These are phyloP conservation scores for Dipodomys stephensi DNA, from an alignment of 2,113 vertebrate species.

Conservation along the genomic window DNA sequence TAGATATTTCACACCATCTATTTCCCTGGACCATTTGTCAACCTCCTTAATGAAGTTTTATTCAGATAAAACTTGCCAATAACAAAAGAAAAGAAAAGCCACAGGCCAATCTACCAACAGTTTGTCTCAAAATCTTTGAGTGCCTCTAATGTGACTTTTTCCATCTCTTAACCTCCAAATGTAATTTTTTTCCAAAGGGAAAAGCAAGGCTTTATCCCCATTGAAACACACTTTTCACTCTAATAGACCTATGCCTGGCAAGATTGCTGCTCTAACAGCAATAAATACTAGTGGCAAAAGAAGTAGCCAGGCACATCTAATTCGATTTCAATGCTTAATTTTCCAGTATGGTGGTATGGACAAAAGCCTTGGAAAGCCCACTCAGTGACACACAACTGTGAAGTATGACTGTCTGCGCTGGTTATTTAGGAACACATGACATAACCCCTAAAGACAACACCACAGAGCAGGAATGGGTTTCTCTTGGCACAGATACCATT, in stretches of 20 bases:
- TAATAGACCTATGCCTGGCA: no score
- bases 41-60: constrained; percentile 55
- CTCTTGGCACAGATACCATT: not conserved
- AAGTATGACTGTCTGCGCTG: rapidly evolving
- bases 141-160: not conserved
- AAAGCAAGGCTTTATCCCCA: not conserved
- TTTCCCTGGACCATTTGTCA: constrained; percentile 45
- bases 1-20: not conserved
- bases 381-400: rapidly evolving
- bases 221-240: not conserved
- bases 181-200: no score
- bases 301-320: not conserved
- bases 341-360: not conserved
- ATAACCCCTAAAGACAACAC: rapidly evolving
- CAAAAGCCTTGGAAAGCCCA: not conserved
- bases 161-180: not conserved
- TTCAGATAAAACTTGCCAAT: not conserved
- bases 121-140: not conserved
- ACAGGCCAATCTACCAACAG: not conserved
- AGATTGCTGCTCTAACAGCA: not conserved
- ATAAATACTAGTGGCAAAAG: not conserved
- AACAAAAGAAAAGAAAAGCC: not conserved
- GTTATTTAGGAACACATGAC: not conserved
- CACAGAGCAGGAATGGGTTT: no score
- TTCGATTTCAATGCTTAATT: not conserved